A percentile compares a stretch with the other conserved stretches of the same genome.
These are phyloP conservation scores for Montipora efflorescens DNA, from an alignment of 64 coral and sea anemone genomes.

Conservation along the genomic window DNA sequence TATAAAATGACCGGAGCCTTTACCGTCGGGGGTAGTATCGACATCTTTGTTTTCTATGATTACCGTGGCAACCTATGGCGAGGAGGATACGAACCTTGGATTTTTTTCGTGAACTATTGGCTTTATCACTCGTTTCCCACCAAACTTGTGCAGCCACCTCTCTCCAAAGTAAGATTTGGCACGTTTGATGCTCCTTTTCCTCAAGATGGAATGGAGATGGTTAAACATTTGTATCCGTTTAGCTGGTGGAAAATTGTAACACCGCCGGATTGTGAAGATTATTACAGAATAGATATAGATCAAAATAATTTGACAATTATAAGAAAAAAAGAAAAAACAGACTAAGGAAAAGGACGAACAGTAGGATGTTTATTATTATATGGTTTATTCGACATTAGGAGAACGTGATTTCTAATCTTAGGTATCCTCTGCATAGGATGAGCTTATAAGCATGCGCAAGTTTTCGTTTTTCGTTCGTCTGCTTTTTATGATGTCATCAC, in stretches of 20 bases:
- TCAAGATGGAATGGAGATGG: conserved; percentile 39
- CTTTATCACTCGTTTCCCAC: conserved; percentile 63
- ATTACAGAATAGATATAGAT: too few relatives aligned
- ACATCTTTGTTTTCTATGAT: conserved; percentile 44
- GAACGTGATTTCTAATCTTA: too few relatives aligned
- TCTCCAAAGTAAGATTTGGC: conserved; percentile 62
- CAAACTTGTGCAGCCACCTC: conserved; percentile 22
- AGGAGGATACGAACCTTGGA: conserved; percentile 47
- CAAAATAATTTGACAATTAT: too few relatives aligned
- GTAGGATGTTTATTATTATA: too few relatives aligned
- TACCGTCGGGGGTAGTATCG: neutral
- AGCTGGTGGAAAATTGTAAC: conserved; percentile 68
- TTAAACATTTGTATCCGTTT: conserved; percentile 61
- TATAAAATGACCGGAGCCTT: neutral
- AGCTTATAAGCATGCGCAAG: too few relatives aligned
- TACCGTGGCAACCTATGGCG: conserved; percentile 27
- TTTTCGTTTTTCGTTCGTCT: too few relatives aligned
- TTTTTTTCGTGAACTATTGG: conserved; percentile 42
- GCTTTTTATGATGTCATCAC: too few relatives aligned
- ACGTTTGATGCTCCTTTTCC: conserved; percentile 47
- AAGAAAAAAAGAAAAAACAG: neutral
- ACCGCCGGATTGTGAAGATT: neutral
- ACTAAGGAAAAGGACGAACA: too few relatives aligned
- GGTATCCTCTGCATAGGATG: too few relatives aligned
- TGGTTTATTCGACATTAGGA: too few relatives aligned